Base-by-base conservation (phyloP, 2,888 invertebrate genomes). In the Papilio demoleus region DNA sequence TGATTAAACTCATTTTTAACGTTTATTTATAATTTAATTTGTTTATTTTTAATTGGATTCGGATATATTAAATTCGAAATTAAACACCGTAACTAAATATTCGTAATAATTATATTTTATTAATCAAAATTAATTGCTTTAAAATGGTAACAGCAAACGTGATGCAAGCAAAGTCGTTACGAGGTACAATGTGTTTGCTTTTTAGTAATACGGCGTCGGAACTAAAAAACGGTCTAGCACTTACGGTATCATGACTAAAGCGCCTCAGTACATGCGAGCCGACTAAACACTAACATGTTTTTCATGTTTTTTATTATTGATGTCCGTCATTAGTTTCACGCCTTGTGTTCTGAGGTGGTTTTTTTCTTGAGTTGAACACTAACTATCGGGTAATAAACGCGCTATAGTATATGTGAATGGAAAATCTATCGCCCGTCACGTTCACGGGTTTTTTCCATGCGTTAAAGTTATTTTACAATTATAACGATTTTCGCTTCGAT, bases 311-410 rank as follows among this genome's bases (percentile, higher is more conserved):
- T 78, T 78, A 72, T 74, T 73, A 73, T 73, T 74, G 81, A 81
- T 80, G 78, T 81, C 78, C 77, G 79, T 82, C 77, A 83, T 81
- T 84, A 81, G 77, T 72, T 81, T 81, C 77, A 77, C 82, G 80
- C 79, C 72, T 72, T 63, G 71, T 76, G 58, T 14, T 8, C 76
- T 72, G 74, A 58, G 71, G 72, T 73, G 73, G 56, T 73, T 65
- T n/a, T 67, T 65, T 72, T 75, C 77, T 84, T 85, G 82, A 78
- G 65, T 68, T 65, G 19, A 79, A 68, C 60, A 63, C 67, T 72
- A 73, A 76, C 74, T 74, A 74, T 74, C 71, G 77, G 76, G 80
- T 77, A 79, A 75, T 73, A 47, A 47, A 74, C 77, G 68, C 79
- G 79, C 81, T 79, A 75, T 70, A 66, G 47, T 68, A 65, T 72